Conservation (phyloP, 2,888 invertebrate genomes). For the Tryphoninae sp. region DNA sequence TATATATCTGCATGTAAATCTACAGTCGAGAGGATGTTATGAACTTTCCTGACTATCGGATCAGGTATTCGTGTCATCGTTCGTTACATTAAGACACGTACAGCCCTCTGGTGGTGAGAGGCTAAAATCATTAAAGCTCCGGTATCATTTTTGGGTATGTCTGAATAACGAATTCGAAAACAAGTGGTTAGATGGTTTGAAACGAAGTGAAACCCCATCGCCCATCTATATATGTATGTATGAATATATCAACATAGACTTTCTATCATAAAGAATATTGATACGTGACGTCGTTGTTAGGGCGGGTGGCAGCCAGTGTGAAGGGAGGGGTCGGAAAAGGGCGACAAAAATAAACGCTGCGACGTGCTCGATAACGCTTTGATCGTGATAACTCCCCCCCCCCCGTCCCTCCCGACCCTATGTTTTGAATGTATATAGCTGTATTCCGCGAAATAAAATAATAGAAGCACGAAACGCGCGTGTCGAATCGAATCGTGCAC, state of each 20-base stretch:
- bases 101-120: not conserved
- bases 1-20: not conserved
- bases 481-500: slow-evolving; percentile 8
- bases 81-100: slow-evolving; percentile 67
- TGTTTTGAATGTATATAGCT: not conserved
- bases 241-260: not conserved
- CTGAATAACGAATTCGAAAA: slow-evolving; percentile 35
- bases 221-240: not conserved
- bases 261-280: too few relatives aligned
- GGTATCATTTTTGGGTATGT: slow-evolving; percentile 14
- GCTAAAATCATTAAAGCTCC: slow-evolving; percentile 19
- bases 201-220: not conserved
- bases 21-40: slow-evolving; percentile 21
- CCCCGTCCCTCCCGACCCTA: not conserved
- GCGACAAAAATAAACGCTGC: slow-evolving; percentile 35
- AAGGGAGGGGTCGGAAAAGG: slow-evolving; percentile 13
- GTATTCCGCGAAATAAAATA: slow-evolving; percentile 42
- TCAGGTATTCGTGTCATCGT: slow-evolving; percentile 63
- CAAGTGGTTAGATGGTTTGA: slow-evolving; percentile 22
- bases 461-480: slow-evolving; percentile 37
- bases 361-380: slow-evolving; percentile 51
- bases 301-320: not conserved
- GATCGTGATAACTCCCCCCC: slow-evolving; percentile 40
- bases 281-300: too few relatives aligned
- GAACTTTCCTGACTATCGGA: slow-evolving; percentile 51